Base-by-base conservation (phyloP, 2,797 vertebrate species). In the Rhodeus uyekii region DNA sequence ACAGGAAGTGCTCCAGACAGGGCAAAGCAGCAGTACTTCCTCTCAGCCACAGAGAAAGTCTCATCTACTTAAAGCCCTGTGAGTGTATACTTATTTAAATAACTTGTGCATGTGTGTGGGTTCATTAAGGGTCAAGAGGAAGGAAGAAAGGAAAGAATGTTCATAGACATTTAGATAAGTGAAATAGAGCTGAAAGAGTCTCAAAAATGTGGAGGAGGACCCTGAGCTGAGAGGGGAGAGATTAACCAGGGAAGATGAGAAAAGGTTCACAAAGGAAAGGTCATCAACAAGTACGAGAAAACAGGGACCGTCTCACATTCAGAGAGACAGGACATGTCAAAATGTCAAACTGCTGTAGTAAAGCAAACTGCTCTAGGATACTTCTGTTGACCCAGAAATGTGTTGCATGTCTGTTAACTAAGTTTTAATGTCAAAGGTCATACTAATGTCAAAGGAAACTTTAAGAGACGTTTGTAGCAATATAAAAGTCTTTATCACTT, bases 31-130 rank as follows among this genome's bases (percentile, higher is more conserved):
- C 95, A 0, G 91, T 96, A 27, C 90, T 98, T 73, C 97, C 97
- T 0, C 92, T 99, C 67, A 95, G 86, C 0, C 1, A 44, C 0
- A 85, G 64, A 2, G 97, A 98, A 81, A 89, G 92, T 1, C 4
- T 55, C 3, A 89, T 27, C 80, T 98, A 96, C 90, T 91, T 97
- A 89, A 87, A 74, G 1, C 96, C 96, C 2, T 58, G 97, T 96
- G 64, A 93, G 86, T 77, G 44, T 78, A 10, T 50, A 22, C 79
- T n/a, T 60, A 29, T 60, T 60, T 50, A 48, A 36, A 50, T 34
- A 22, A 36, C 58, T 10, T 58, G 13, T 79, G 63, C 74, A 32
- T 48, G 19, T 29, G 18, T 34, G 38, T 29, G 39, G 32, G 55
- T 39, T 38, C 12, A 19, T 84, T 58, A 36, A 50, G 14, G 58